Conservation (phyloP, 2,113 vertebrate genomes). For the Regulus satrapa region DNA sequence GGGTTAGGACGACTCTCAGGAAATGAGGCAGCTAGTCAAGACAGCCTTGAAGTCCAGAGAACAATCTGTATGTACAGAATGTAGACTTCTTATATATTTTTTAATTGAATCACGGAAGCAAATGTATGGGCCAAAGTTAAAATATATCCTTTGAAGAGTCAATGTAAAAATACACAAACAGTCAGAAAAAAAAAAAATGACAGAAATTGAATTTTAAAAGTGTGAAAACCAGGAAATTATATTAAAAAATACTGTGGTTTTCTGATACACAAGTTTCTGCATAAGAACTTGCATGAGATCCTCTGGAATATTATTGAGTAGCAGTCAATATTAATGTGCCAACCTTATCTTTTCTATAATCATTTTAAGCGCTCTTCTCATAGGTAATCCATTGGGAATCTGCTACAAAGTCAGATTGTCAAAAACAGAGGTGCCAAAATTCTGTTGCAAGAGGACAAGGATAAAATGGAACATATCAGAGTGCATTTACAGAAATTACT, state of each 20-base stretch:
- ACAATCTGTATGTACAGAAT: background rate
- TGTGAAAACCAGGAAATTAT: background rate
- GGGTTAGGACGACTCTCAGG: background rate
- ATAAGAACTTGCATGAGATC: background rate
- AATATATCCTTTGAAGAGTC: rapidly evolving
- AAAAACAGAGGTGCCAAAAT: background rate
- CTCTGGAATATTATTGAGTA: background rate
- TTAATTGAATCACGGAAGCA: background rate
- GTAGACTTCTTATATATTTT: background rate
- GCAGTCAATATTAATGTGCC: background rate
- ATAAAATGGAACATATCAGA: background rate
- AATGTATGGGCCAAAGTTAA: background rate
- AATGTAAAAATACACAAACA: background rate
- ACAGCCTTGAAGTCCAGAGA: background rate
- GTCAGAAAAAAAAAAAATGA: background rate
- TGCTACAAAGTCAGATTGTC: background rate
- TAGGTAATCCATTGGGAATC: background rate
- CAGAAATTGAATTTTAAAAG: background rate
- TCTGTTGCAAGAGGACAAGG: background rate
- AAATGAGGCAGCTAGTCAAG: constrained; percentile 18
- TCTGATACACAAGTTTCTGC: background rate
- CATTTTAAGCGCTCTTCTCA: background rate
- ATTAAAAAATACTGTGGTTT: background rate
- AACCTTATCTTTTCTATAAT: background rate
- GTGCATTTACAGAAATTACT: background rate